Evolutionary conservation across 2,888 invertebrate genomes (phyloP).

Genomic region (Cylindroiulus punctatus): DNA sequence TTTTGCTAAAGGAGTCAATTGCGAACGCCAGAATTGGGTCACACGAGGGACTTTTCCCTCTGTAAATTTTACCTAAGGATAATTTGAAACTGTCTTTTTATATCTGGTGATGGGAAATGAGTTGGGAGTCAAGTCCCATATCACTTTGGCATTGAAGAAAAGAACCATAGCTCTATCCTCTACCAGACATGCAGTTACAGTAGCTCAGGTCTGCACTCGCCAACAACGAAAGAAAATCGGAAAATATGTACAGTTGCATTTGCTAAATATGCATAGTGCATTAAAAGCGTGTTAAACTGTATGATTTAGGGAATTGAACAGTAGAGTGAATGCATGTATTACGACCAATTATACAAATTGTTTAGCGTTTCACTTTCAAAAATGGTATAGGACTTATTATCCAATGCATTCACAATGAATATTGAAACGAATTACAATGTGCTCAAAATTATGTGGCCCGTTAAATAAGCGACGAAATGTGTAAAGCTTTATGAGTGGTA

Average conservation of each 20-base stretch:
- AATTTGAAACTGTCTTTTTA: slow-evolving; percentile 52
- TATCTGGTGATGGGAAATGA: slow-evolving; percentile 50
- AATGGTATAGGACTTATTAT: not conserved
- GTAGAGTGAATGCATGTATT: too few relatives aligned
- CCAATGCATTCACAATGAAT: not conserved
- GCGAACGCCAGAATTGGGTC: slow-evolving; percentile 29
- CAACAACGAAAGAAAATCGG: not conserved
- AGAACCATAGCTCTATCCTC: not conserved
- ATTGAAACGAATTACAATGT: not conserved
- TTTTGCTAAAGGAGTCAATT: slow-evolving; percentile 51
- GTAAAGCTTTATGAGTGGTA: not conserved
- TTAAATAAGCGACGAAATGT: not conserved
- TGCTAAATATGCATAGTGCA: not conserved
- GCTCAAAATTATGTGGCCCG: not conserved
- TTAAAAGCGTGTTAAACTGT: slow-evolving; percentile 1
- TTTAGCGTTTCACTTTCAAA: not conserved
- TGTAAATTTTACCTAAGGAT: slow-evolving; percentile 51
- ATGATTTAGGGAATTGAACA: too few relatives aligned
- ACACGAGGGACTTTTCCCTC: slow-evolving; percentile 46
- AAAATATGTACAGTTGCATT: not conserved
- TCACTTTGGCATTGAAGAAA: slow-evolving; percentile 47
- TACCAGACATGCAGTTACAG: not conserved
- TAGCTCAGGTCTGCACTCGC: not conserved
- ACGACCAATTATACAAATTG: too few relatives aligned
- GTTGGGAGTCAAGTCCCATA: slow-evolving; percentile 48